Conservation (phyloP, 2,797 vertebrate species). For the Telmatherina bonti region DNA sequence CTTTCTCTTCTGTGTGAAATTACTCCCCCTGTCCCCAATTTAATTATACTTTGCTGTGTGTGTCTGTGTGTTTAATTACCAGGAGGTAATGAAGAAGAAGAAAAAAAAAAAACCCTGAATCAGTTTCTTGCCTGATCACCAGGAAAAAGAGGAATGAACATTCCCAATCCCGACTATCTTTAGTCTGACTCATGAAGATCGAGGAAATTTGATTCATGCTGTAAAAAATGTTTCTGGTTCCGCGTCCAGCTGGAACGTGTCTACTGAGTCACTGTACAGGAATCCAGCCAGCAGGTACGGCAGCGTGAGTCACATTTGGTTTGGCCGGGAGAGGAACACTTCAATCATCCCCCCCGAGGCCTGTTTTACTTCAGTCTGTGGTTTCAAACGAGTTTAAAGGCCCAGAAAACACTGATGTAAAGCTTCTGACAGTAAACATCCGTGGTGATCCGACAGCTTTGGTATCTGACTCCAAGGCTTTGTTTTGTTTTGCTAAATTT, state of each 20-base stretch:
- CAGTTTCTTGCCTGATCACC: too few relatives aligned
- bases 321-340: too few relatives aligned
- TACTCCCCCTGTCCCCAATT: not conserved
- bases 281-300: constrained; percentile 24
- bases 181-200: not conserved
- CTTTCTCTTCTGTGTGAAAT: not conserved
- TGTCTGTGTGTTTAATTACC: not conserved
- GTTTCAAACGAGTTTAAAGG: constrained; percentile 6
- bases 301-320: constrained; percentile 12
- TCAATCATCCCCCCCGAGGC: not conserved
- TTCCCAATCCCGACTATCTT: too few relatives aligned
- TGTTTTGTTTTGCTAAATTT: too few relatives aligned
- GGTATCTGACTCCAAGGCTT: too few relatives aligned
- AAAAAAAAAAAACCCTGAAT: too few relatives aligned
- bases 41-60: not conserved
- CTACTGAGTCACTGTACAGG: constrained; percentile 45
- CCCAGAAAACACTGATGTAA: not conserved
- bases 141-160: too few relatives aligned
- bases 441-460: not conserved
- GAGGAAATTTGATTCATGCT: not conserved
- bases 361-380: not conserved
- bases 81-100: too few relatives aligned
- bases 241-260: constrained; percentile 49
- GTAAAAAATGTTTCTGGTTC: constrained; percentile 33
- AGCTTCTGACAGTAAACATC: not conserved